Evolutionary conservation across 2,888 invertebrate species (phyloP).

Genomic region (Philereme vetulata): DNA sequence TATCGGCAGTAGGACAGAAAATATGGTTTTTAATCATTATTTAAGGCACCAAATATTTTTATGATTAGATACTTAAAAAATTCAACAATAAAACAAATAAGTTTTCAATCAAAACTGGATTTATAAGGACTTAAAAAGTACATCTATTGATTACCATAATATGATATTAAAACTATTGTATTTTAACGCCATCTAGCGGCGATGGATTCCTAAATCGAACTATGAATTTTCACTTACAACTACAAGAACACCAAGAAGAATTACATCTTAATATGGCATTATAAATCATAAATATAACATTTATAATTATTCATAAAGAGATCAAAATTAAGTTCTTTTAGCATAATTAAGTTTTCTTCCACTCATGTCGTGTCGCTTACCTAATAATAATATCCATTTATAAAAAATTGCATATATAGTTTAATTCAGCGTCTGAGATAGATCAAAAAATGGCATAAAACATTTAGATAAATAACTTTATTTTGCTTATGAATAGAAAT

Average conservation of each 20-base stretch:
- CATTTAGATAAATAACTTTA: too few relatives aligned
- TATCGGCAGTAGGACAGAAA: slow-evolving; percentile 14
- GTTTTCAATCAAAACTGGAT: background rate
- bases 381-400: slow-evolving; percentile 8
- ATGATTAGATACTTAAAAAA: background rate
- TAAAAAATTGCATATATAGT: background rate
- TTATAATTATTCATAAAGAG: slow-evolving; percentile 76
- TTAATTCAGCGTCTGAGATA: too few relatives aligned
- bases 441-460: too few relatives aligned
- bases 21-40: background rate
- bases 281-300: slow-evolving; percentile 73
- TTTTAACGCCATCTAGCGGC: slow-evolving; percentile 29
- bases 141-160: slow-evolving; percentile 1
- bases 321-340: slow-evolving; percentile 62
- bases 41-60: slow-evolving; percentile 9
- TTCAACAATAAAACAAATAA: background rate
- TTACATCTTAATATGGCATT: slow-evolving; percentile 82
- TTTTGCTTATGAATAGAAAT: too few relatives aligned
- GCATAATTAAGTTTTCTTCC: slow-evolving; percentile 24
- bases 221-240: slow-evolving; percentile 29
- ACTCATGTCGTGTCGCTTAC: slow-evolving; percentile 16
- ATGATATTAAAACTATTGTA: slow-evolving; percentile 17
- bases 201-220: slow-evolving; percentile 25
- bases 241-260: slow-evolving; percentile 63
- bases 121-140: background rate